Conservation (phyloP, 2,113 vertebrate species). For the Mixornis gularis region DNA sequence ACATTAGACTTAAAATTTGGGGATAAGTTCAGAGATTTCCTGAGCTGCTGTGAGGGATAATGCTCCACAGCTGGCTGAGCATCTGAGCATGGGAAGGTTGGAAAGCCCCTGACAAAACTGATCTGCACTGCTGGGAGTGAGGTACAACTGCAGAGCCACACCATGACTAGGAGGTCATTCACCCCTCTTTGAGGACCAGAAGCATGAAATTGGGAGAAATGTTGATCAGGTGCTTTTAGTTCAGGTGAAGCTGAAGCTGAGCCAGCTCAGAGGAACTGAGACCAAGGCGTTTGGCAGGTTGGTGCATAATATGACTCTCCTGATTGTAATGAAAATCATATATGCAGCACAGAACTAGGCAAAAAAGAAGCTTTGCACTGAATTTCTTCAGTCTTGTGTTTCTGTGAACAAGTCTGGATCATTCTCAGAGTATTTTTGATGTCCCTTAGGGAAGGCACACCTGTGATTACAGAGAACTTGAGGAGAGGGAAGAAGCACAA, state of each 20-base stretch:
- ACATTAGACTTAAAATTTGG: neutral
- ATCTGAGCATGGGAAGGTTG: neutral
- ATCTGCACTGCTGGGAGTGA: neutral
- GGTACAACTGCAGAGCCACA: neutral
- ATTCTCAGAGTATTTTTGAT: neutral
- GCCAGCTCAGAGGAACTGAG: neutral
- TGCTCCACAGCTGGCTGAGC: neutral
- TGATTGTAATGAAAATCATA: neutral
- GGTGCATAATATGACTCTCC: neutral
- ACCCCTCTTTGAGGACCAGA: neutral
- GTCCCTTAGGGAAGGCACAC: neutral
- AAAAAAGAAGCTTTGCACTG: neutral
- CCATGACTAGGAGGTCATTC: neutral
- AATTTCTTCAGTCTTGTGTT: neutral
- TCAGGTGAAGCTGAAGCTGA: neutral
- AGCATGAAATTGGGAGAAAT: neutral
- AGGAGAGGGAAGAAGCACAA: neutral
- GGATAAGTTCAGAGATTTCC: neutral
- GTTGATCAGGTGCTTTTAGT: neutral
- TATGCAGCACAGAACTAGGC: neutral
- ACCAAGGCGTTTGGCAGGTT: neutral
- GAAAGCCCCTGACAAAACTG: neutral
- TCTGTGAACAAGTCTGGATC: neutral
- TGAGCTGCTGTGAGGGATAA: neutral
- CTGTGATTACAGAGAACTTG: neutral